Evolutionary conservation across 2,113 vertebrate genomes (phyloP).

Genomic region (Fregata magnificens): DNA sequence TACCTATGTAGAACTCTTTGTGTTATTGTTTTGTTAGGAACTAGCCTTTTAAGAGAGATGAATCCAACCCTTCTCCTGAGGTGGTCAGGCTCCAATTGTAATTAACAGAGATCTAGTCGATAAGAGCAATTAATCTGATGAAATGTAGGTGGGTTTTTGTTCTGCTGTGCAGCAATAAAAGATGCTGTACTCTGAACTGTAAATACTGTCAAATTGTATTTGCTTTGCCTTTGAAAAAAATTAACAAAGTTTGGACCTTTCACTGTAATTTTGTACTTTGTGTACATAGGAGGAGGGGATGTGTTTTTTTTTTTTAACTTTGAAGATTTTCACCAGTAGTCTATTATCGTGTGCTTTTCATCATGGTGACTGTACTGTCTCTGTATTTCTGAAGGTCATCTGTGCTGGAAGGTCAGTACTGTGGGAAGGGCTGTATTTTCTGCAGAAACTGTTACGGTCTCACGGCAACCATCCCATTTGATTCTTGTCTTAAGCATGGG

Average conservation of each 20-base stretch:
- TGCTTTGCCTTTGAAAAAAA: not conserved
- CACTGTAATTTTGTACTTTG: not conserved
- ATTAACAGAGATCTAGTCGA: not conserved
- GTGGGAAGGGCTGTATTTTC: not conserved
- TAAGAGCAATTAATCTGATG: not conserved
- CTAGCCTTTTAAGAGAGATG: not conserved
- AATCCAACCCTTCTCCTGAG: not conserved
- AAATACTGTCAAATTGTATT: constrained; percentile 14
- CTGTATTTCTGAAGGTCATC: not conserved
- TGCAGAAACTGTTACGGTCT: not conserved
- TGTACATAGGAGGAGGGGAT: not conserved
- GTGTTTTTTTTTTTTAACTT: not conserved
- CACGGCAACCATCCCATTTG: not conserved
- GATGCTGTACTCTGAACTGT: constrained; percentile 15
- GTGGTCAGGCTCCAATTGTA: not conserved
- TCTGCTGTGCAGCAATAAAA: not conserved
- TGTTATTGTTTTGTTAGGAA: not conserved
- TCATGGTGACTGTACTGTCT: not conserved
- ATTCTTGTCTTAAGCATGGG: not conserved
- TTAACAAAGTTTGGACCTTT: not conserved
- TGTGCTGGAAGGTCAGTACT: not conserved
- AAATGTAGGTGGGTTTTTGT: not conserved
- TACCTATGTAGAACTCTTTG: not conserved
- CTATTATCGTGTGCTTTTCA: not conserved
- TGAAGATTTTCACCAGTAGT: not conserved